Percentiles rank a stretch among this genome's conserved stretches.
Conservation (phyloP, 2,113 vertebrate species). For the Vanacampus margaritifer region DNA sequence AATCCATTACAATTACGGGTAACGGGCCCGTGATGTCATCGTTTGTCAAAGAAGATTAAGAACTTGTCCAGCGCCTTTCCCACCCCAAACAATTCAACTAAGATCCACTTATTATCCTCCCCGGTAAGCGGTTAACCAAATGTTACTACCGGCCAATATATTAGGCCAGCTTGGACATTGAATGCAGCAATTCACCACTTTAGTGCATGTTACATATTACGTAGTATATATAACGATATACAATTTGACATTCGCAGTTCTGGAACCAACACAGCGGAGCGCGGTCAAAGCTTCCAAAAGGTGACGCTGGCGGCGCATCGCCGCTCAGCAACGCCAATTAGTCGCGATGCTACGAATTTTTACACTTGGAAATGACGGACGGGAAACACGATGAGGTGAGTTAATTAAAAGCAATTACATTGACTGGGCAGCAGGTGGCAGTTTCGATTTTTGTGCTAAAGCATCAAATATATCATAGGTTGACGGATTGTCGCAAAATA, state of each 20-base stretch:
- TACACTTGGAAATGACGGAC: slow-evolving; percentile 8
- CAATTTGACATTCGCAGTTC: slow-evolving; percentile 55
- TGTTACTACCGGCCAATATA: neutral
- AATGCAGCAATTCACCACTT: slow-evolving; percentile 60
- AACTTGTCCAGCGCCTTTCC: slow-evolving; percentile 6
- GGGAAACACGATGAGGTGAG: neutral
- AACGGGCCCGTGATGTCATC: slow-evolving; percentile 14
- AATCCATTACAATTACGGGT: slow-evolving; percentile 25
- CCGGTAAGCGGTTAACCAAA: slow-evolving; percentile 10
- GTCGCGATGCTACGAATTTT: slow-evolving; percentile 24
- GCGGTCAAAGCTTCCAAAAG: slow-evolving; percentile 48
- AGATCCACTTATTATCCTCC: slow-evolving; percentile 3
- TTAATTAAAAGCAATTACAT: neutral
- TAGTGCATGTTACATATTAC: slow-evolving; percentile 53
- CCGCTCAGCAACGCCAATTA: slow-evolving; percentile 17
- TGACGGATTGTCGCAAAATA: too few species aligned
- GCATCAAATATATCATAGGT: neutral
- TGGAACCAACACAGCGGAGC: slow-evolving; percentile 46
- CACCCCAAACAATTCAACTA: slow-evolving; percentile 21
- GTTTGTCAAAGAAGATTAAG: slow-evolving; percentile 14
- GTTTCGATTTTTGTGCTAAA: slow-evolving; percentile 53
- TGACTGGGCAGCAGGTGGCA: slow-evolving; percentile 66
- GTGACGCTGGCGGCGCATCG: slow-evolving; percentile 41
- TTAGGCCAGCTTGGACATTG: slow-evolving; percentile 40
- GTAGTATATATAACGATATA: slow-evolving; percentile 58